These are phyloP conservation scores for Collichthys lucidus DNA, from an alignment of 2,113 vertebrate genomes.

Conservation along the genomic window DNA sequence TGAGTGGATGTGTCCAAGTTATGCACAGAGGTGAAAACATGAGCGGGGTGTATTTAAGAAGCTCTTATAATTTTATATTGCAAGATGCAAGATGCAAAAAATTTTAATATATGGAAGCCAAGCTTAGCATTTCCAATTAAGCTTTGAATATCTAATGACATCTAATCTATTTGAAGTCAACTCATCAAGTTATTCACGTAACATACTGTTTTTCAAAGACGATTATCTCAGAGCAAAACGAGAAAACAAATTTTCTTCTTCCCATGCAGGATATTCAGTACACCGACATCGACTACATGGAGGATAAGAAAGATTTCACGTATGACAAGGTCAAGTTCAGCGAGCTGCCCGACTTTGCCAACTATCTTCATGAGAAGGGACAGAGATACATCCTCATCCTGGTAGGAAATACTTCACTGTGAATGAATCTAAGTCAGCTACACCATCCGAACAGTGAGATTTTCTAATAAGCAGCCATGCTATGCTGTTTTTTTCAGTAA, in stretches of 20 bases:
- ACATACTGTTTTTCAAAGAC: neutral
- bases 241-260: neutral
- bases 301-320: conserved; percentile 93
- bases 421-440: neutral
- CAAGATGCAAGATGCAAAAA: conserved; percentile 35
- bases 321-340: conserved; percentile 86
- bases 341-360: conserved; percentile 88
- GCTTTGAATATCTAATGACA: conserved; percentile 46
- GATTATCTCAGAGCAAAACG: neutral
- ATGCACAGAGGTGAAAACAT: conserved; percentile 1
- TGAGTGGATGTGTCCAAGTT: conserved; percentile 20
- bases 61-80: too few species aligned
- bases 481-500: neutral
- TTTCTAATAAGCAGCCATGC: neutral
- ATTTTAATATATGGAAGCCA: conserved; percentile 51
- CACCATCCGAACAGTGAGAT: neutral
- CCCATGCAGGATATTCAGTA: conserved; percentile 90
- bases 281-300: conserved; percentile 99
- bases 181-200: conserved; percentile 9
- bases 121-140: conserved; percentile 37
- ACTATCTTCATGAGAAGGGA: conserved; percentile 86
- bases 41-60: conserved; percentile 24
- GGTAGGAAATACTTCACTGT: conserved; percentile 79
- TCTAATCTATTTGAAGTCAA: conserved; percentile 24
- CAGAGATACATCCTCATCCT: conserved; percentile 94